Conservation (phyloP, 2,113 vertebrate genomes). For the Dicaeum eximium region DNA sequence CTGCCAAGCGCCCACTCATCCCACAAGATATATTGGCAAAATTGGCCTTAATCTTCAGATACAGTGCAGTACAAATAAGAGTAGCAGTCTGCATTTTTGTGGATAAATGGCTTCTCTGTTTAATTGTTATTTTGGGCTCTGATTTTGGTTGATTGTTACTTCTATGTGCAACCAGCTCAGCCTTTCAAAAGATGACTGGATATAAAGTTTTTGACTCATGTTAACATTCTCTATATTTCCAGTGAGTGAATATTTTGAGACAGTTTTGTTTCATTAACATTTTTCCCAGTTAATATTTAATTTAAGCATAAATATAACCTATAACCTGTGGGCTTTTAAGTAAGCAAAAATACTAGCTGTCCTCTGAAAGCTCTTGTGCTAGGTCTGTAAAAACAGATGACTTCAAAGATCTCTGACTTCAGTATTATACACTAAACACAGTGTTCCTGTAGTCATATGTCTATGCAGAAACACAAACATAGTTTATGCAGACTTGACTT, state of each 20-base stretch:
- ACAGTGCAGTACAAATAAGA: background rate
- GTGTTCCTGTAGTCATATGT: background rate
- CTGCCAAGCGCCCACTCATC: background rate
- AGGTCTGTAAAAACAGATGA: background rate
- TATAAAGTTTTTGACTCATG: background rate
- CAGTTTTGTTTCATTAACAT: background rate
- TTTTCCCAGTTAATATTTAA: background rate
- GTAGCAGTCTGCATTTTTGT: background rate
- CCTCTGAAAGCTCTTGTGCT: background rate
- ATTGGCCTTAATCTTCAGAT: background rate
- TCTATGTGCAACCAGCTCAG: background rate
- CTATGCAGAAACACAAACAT: slow-evolving; percentile 19
- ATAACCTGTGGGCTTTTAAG: background rate
- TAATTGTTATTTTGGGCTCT: background rate
- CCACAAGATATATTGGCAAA: background rate
- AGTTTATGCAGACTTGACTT: background rate
- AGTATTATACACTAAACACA: background rate
- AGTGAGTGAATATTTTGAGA: background rate
- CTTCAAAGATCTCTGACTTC: background rate
- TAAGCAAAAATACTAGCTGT: background rate
- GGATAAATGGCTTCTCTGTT: background rate
- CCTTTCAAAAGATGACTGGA: background rate
- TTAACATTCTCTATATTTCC: background rate
- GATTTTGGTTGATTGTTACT: background rate
- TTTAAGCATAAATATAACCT: background rate